phyloP scores from a whole-genome alignment of 1,140 invertebrate species.

The Muscidifurax raptorellus region DNA sequence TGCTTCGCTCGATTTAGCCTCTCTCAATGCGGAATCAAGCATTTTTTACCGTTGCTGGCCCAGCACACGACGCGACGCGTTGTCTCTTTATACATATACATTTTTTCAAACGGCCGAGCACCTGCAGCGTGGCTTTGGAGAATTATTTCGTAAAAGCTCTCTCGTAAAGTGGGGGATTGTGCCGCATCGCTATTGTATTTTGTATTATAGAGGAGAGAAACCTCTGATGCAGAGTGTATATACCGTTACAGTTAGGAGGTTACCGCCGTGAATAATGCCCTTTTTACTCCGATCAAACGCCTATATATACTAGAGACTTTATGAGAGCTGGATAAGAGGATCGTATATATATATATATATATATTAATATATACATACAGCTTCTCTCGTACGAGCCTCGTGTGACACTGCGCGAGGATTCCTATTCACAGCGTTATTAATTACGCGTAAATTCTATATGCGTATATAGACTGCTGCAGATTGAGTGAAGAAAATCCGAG shows the following conservation, averaged over 20 bases:
- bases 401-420: not conserved
- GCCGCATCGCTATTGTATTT: no score
- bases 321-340: not conserved
- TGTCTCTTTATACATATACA: not conserved
- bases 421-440: not conserved
- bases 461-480: no score
- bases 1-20: conserved; percentile 30
- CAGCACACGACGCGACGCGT: not conserved
- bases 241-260: conserved; percentile 9
- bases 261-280: conserved; percentile 9
- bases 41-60: not conserved
- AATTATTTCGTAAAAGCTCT: conserved; percentile 9
- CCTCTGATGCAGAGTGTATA: not conserved
- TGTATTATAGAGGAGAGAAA: not conserved
- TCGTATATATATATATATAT: no score
- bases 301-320: not conserved
- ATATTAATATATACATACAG: no score
- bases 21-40: conserved; percentile 17
- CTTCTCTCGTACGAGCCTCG: not conserved
- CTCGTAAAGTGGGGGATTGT: conserved; percentile 7
- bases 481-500: not conserved
- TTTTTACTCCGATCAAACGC: not conserved
- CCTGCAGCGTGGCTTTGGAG: not conserved
- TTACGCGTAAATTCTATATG: not conserved
- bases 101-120: not conserved